phyloP scores from a whole-genome alignment of 2,797 vertebrate species.

The Clarias pachynema region DNA sequence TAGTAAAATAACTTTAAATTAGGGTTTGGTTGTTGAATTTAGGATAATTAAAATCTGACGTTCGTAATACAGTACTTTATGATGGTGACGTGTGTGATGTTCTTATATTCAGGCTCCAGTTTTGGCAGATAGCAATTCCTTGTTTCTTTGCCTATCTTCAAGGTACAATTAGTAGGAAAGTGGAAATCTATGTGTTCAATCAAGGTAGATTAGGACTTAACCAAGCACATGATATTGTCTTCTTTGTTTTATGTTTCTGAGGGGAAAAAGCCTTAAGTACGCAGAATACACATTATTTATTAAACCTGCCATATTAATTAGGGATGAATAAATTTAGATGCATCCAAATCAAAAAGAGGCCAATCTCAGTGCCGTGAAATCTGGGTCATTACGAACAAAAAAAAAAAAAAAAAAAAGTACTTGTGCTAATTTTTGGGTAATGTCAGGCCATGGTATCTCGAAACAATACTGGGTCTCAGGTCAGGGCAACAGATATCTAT shows the following conservation, averaged over 20 bases:
- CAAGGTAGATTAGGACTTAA: neutral
- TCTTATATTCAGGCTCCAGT: neutral
- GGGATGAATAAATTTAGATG: slow-evolving; percentile 75
- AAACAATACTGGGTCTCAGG: slow-evolving; percentile 11
- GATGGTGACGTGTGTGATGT: neutral
- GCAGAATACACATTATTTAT: slow-evolving; percentile 70
- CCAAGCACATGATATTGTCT: neutral
- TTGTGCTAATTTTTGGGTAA: slow-evolving; percentile 42
- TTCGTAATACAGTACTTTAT: neutral
- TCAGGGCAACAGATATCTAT: neutral
- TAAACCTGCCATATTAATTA: slow-evolving; percentile 66
- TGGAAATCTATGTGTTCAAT: neutral
- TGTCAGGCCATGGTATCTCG: slow-evolving; percentile 40
- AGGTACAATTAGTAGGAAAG: neutral
- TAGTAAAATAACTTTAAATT: slow-evolving; percentile 28
- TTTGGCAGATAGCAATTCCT: neutral
- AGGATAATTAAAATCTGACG: neutral
- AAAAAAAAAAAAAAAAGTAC: slow-evolving; percentile 25
- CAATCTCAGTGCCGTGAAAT: slow-evolving; percentile 68
- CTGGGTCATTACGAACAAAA: slow-evolving; percentile 72
- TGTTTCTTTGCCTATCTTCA: neutral
- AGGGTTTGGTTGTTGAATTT: neutral
- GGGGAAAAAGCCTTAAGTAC: slow-evolving; percentile 33
- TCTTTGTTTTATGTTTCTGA: slow-evolving; percentile 37
- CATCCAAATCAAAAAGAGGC: slow-evolving; percentile 75